These are phyloP conservation scores for Netelia virgata DNA, from an alignment of 2,888 invertebrate genomes.

Conservation along the genomic window DNA sequence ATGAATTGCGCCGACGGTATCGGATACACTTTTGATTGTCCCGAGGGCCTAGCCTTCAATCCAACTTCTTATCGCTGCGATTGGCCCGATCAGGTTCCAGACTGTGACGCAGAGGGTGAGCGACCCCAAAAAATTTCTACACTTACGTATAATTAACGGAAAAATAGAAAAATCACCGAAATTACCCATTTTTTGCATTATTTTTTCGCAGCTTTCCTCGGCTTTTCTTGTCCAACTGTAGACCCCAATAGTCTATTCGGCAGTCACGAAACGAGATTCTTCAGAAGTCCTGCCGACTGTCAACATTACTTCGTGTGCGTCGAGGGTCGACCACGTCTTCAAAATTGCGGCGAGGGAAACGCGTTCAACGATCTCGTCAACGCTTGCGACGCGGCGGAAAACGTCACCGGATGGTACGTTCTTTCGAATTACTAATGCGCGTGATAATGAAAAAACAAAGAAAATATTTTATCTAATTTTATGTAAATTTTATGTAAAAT, in stretches of 20 bases:
- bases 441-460: not conserved
- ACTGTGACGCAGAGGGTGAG: constrained; percentile 93
- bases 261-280: constrained; percentile 85
- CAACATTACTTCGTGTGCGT: constrained; percentile 93
- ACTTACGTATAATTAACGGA: not conserved
- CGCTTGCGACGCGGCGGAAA: constrained; percentile 91
- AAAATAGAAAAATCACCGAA: not conserved
- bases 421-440: not conserved
- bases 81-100: constrained; percentile 94
- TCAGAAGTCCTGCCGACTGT: constrained; percentile 89
- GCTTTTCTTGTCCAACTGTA: constrained; percentile 92
- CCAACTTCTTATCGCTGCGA: constrained; percentile 91
- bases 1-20: constrained; percentile 93
- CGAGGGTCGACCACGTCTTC: constrained; percentile 90
- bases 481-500: too few species aligned
- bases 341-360: constrained; percentile 91
- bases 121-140: not conserved
- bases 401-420: constrained; percentile 90
- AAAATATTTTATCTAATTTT: too few species aligned
- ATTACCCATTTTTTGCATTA: not conserved
- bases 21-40: constrained; percentile 91
- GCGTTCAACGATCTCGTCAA: constrained; percentile 92
- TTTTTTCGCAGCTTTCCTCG: constrained; percentile 88
- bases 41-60: constrained; percentile 93
- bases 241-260: constrained; percentile 83